Percentiles rank a stretch among this genome's conserved stretches.
Evolutionary conservation across 2,113 vertebrate genomes (phyloP).

Genomic region (Vimba vimba): DNA sequence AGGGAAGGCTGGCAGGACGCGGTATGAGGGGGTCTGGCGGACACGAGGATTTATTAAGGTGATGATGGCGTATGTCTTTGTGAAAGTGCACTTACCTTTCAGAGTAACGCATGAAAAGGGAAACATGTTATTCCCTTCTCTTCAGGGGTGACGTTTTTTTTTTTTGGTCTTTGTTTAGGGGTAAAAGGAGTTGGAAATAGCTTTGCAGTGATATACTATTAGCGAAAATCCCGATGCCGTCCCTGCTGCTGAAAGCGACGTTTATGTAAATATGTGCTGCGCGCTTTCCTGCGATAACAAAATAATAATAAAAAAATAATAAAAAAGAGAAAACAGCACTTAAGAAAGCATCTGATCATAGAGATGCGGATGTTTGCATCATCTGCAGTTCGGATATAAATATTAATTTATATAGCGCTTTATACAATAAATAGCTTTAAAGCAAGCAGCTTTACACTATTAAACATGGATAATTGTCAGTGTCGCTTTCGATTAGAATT

Average conservation of each 20-base stretch:
- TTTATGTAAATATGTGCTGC: background rate
- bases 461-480: background rate
- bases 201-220: background rate
- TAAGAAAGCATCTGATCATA: no score
- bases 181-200: background rate
- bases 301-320: no score
- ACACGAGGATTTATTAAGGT: slow-evolving; percentile 69
- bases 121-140: background rate
- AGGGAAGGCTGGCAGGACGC: slow-evolving; percentile 51
- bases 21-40: slow-evolving; percentile 50
- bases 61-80: slow-evolving; percentile 61
- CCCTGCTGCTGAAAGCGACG: background rate
- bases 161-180: background rate
- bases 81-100: slow-evolving; percentile 52
- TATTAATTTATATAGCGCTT: no score
- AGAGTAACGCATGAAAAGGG: slow-evolving; percentile 43
- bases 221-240: background rate
- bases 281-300: no score
- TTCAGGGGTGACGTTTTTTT: background rate
- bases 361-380: no score
- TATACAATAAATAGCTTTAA: background rate
- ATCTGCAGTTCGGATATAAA: no score
- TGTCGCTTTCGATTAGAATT: background rate
- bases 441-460: background rate
- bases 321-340: no score